Conservation (phyloP, 2,113 vertebrate genomes). For the Brienomyrus longianalis region DNA sequence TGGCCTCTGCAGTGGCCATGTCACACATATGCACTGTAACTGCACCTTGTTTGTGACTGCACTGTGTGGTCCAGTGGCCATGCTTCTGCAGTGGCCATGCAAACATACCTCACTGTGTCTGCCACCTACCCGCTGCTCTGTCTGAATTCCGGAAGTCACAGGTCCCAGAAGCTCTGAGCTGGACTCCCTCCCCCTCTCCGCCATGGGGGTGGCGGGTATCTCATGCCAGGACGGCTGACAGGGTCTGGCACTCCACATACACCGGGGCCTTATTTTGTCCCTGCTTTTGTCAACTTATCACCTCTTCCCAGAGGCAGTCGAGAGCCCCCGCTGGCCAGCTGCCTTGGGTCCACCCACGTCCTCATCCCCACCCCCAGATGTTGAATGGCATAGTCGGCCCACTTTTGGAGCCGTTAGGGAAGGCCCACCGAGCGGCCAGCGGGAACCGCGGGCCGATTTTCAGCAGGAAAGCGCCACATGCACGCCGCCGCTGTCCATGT, state of each 20-base stretch:
- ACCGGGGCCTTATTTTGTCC: not conserved
- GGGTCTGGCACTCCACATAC: not conserved
- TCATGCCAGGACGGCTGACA: not conserved
- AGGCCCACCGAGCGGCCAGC: not conserved
- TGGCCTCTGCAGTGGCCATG: not conserved
- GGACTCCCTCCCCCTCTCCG: too few relatives aligned
- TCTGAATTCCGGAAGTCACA: not conserved
- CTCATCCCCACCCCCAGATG: slow-evolving; percentile 1
- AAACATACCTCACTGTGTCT: not conserved
- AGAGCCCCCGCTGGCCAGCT: not conserved
- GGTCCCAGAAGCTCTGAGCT: not conserved
- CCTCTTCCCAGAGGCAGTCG: not conserved
- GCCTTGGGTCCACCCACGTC: not conserved
- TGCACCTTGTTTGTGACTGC: not conserved
- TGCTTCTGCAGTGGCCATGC: not conserved
- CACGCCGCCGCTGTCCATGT: slow-evolving; percentile 51
- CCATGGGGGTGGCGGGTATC: not conserved
- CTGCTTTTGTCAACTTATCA: slow-evolving; percentile 11
- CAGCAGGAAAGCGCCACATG: slow-evolving; percentile 51
- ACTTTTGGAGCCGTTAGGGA: not conserved
- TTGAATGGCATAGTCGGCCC: not conserved
- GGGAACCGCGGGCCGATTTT: slow-evolving; percentile 10
- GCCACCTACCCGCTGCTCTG: not conserved
- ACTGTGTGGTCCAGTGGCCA: too few relatives aligned
- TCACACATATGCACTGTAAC: not conserved